These are phyloP conservation scores for Lithobates sylvaticus DNA, from an alignment of 2,797 vertebrate genomes.

Conservation along the genomic window DNA sequence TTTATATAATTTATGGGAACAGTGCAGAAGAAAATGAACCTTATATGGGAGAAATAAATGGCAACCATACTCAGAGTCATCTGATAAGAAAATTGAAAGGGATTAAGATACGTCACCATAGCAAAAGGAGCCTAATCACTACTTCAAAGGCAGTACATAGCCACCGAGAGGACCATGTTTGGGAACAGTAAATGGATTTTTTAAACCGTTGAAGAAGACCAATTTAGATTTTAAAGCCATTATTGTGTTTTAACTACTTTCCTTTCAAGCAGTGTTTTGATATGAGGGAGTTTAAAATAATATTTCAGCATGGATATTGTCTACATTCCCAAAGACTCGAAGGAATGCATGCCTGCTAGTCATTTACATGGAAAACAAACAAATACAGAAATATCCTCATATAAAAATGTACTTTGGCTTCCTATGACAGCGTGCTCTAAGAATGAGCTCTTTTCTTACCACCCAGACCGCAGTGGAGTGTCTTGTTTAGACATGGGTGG, in stretches of 20 bases:
- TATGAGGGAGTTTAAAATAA: constrained; percentile 59
- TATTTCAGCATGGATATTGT: constrained; percentile 48
- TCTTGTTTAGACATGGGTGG: not conserved
- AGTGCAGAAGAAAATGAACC: not conserved
- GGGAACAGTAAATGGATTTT: not conserved
- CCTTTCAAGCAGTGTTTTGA: constrained; percentile 31
- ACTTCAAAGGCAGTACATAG: not conserved
- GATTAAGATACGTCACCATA: not conserved
- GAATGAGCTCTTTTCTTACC: constrained; percentile 4
- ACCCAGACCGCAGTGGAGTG: not conserved
- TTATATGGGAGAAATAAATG: not conserved
- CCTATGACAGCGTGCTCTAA: constrained; percentile 38
- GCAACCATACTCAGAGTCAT: not conserved
- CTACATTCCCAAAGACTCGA: constrained; percentile 48
- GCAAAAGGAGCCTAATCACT: no score
- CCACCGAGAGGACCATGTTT: not conserved
- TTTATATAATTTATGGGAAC: not conserved
- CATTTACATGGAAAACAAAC: constrained; percentile 57
- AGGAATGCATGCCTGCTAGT: constrained; percentile 57
- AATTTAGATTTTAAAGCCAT: constrained; percentile 10
- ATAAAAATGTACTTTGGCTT: constrained; percentile 26
- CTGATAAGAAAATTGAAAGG: not conserved
- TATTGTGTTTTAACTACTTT: constrained; percentile 15
- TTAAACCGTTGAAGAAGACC: not conserved
- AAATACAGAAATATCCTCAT: constrained; percentile 57